These are phyloP conservation scores for zebrafish (Danio rerio) DNA, from an alignment of 2,113 vertebrate species.

Conservation along the genomic window GRCz12tu NC_133188.1:37556001-37556500, in stretches of 20 bases:
- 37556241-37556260: conserved; percentile 50
- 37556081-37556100: conserved; percentile 70
- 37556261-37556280: conserved; percentile 58
- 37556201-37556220: conserved; percentile 37
- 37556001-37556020: conserved; percentile 31
- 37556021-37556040: conserved; percentile 33
- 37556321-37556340: conserved; percentile 51
- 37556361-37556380: conserved; percentile 57
- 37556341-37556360: conserved; percentile 56
- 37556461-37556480: conserved; percentile 54
- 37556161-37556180: conserved; percentile 69
- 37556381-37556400: conserved; percentile 53
- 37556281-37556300: conserved; percentile 51
- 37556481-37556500: conserved; percentile 36
- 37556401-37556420: conserved; percentile 55
- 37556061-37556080: conserved; percentile 49
- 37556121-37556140: conserved; percentile 69
- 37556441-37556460: conserved; percentile 59
- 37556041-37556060: conserved; percentile 62
- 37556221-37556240: conserved; percentile 42
- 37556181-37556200: conserved; percentile 49
- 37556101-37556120: conserved; percentile 70
- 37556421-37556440: conserved; percentile 51
- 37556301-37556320: conserved; percentile 56
- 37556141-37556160: conserved; percentile 69